These are phyloP conservation scores for Marronus borbonicus DNA, from an alignment of 2,888 invertebrate species.

Conservation along the genomic window DNA sequence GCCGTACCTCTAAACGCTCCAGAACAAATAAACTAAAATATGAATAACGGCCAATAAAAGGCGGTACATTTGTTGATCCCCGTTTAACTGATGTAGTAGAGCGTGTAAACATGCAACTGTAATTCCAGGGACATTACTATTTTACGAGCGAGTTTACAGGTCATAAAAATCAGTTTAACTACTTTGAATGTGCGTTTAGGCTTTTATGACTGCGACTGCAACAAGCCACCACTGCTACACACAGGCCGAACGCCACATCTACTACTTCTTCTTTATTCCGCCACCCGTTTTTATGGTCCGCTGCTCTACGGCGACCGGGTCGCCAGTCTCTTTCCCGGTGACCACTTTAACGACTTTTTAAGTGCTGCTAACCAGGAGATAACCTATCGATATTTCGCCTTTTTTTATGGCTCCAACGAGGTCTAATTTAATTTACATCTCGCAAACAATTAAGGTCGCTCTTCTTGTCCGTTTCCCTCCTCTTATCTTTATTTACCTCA, in stretches of 20 bases:
- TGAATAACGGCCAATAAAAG: slow-evolving; percentile 66
- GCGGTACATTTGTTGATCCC: slow-evolving; percentile 66
- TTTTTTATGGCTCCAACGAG: slow-evolving; percentile 35
- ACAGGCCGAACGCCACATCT: slow-evolving; percentile 54
- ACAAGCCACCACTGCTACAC: slow-evolving; percentile 32
- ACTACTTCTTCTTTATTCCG: slow-evolving; percentile 67
- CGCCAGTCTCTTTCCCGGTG: slow-evolving; percentile 63
- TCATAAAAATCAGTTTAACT: slow-evolving; percentile 72
- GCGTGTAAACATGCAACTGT: slow-evolving; percentile 70
- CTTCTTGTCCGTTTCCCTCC: slow-evolving; percentile 33
- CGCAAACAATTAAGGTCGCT: slow-evolving; percentile 44
- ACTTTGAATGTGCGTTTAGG: slow-evolving; percentile 68
- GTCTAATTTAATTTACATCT: slow-evolving; percentile 51
- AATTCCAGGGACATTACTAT: slow-evolving; percentile 70
- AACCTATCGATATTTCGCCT: slow-evolving; percentile 50
- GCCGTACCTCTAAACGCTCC: slow-evolving; percentile 34
- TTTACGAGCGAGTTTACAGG: slow-evolving; percentile 71
- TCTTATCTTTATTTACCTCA: slow-evolving; percentile 23
- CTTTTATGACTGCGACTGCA: slow-evolving; percentile 65
- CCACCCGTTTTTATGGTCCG: slow-evolving; percentile 61
- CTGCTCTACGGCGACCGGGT: slow-evolving; percentile 19
- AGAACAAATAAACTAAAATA: slow-evolving; percentile 62
- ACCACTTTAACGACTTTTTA: slow-evolving; percentile 67
- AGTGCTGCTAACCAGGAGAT: slow-evolving; percentile 59
- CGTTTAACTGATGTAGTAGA: slow-evolving; percentile 64